Evolutionary conservation across 2,888 invertebrate genomes (phyloP), one percentile per base, ranked within the genome.

Genomic region (Scaptomyza cyrtandrae): DNA sequence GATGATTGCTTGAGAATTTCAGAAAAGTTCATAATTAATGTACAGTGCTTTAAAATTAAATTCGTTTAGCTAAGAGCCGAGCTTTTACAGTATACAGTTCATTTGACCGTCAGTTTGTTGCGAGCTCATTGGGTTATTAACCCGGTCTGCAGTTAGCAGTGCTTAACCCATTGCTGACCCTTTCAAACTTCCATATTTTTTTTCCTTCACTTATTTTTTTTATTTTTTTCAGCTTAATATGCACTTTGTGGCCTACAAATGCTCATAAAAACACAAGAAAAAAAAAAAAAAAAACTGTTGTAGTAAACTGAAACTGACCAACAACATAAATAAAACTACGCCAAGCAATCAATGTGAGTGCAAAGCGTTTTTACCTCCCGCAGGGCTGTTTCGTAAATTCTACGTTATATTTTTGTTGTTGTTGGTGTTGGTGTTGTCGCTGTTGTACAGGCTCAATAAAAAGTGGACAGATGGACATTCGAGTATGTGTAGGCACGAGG

Each of bases 241-340:
- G 84, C 78, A 83, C 69, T 86, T 84, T 84, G 81, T 84, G 86
- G 86, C 84, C 82, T 86, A 84, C 81, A 83, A 83, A 83, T 78
- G 69, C 73, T 78, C 68, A 78, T 75, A 77, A 75, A 80, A 68
- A 2, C 1, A 24, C 24, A 24, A 24, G 24, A 24, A 24, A 24
- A 24, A 24, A 24, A 24, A 5, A 24, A 24, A 4, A 19, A 41
- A 71, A 66, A 71, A 65, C 67, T 50, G 76, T 75, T 75, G 77
- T 72, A 71, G 77, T 77, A 61, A 72, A 75, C 77, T 68, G 72
- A 70, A 76, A 66, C 78, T 76, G 76, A 63, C 74, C 78, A 77
- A 69, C 78, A 78, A 81, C 82, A 86, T 83, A 83, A 83, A 83
- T 83, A 83, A 83, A 83, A 83, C 84, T 83, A 84, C 78, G 86